These are phyloP conservation scores for Phodopus roborovskii DNA, from an alignment of 2,113 vertebrate species.

Conservation along the genomic window DNA sequence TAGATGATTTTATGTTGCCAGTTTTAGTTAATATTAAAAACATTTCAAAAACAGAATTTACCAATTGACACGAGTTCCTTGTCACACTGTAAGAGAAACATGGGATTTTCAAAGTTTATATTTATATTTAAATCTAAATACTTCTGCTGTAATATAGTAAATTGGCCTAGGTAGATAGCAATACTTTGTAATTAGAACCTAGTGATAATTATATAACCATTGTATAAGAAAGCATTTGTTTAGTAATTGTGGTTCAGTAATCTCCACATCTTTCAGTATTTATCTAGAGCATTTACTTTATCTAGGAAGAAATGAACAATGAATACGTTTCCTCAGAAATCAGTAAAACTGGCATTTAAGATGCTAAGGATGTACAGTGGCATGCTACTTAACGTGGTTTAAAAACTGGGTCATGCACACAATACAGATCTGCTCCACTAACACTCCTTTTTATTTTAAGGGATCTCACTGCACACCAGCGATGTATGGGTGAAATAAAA, in stretches of 20 bases:
- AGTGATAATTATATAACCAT: neutral
- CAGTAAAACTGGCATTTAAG: constrained; percentile 46
- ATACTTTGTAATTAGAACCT: neutral
- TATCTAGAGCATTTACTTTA: neutral
- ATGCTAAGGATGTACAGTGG: neutral
- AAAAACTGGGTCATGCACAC: constrained; percentile 36
- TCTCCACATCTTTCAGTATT: neutral
- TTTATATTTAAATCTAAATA: constrained; percentile 3
- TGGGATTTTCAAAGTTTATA: neutral
- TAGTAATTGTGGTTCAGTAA: neutral
- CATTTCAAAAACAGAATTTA: neutral
- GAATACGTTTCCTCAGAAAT: neutral
- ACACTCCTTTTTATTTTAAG: neutral
- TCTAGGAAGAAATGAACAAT: neutral
- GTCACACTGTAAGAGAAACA: neutral
- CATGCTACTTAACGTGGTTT: neutral
- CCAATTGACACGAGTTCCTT: neutral
- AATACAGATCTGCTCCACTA: neutral
- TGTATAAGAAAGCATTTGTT: neutral
- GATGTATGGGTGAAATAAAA: neutral
- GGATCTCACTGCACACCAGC: neutral
- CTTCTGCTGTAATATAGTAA: neutral
- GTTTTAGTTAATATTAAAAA: constrained; percentile 40
- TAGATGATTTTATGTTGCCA: neutral
- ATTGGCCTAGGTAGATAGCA: neutral